Base-by-base conservation (phyloP, 1,140 invertebrate species). In the Zaprionus kolodkinae region DNA sequence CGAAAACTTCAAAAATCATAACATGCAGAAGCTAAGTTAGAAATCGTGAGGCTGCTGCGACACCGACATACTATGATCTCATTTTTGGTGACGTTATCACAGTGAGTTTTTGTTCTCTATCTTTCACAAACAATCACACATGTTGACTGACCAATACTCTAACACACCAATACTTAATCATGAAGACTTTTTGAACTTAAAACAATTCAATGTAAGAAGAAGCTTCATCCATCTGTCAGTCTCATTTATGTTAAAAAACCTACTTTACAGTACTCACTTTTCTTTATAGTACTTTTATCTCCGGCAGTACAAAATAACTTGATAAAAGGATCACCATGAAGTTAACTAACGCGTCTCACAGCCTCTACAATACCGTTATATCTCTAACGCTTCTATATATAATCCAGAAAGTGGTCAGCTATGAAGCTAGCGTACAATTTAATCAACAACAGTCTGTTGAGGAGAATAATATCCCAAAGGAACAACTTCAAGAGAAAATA, bases 361-460 rank as follows among this genome's bases (percentile, higher is more conserved):
- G n/a, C 21, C 64, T 45, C 15, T 80, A 45, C 45, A 74, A 38
- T 67, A 50, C 59, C 25, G 15, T 77, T 7, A 57, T 78, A 35
- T 50, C 84, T 1, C 35, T 84, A 7, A 36, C 38, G 17, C 50
- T 85, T 10, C 54, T 85, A 2, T 43, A 73, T 55, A 52, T 85
- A 11, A 62, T 60, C n/a, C 73, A 71, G 11, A 64, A 60, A 50
- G 55, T 88, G 13, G 56, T 33, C 2, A 13, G 35, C 13, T 72
- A 50, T 54, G 57, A 69, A 35, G 78, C 76, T 0, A 85, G 77
- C 55, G 64, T 91, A n/a, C 77, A 82, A 48, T 78, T 79, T 12
- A 59, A 82, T 27, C 73, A 86, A 12, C 73, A 86, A 12, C 71
- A 79, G 17, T 64, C 80, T 0, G 11, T 56, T 10, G 83, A 87